Evolutionary conservation across 2,888 invertebrate genomes (phyloP), one percentile per base, ranked within the genome.

Genomic region (Nymphalis polychloros): DNA sequence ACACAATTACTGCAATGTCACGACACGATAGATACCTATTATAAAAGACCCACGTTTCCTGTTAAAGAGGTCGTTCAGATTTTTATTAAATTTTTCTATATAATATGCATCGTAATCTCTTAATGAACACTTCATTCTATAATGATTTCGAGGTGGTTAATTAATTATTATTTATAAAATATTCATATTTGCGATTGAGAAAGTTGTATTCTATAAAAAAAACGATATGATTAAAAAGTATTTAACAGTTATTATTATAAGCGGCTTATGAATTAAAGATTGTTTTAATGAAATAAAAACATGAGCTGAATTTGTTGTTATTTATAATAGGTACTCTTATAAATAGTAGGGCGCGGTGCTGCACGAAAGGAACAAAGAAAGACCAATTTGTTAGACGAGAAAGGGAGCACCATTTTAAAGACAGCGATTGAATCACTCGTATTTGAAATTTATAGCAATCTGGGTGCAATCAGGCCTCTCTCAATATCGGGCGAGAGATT

Each of bases 401-500:
- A 92, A 91, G 91, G 91, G 87, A 89, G 86, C 84, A 88, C 87
- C 85, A 87, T 88, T 89, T 88, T 88, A 90, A 88, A 90, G 87
- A 88, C 84, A 79, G 81, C 86, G 84, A 84, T 88, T 83, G 86
- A 82, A 87, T 83, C 85, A 84, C 84, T 88, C 83, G 86, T 89
- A 81, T 87, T 89, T 88, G 81, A 88, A 89, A 90, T 90, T 90
- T 90, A 91, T 90, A 90, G 92, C 86, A 90, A 91, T 91, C 87
- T 88, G 77, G 79, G 81, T 78, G 88, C 86, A 90, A 92, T 91
- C 89, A 88, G 78, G 86, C 86, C 86, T 87, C 83, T 85, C 86
- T 85, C 78, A 82, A 85, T 85, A 84, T 84, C 79, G 83, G 83
- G 85, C 78, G 86, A 89, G 85, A 88, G 85, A 89, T 86, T 81